These are phyloP conservation scores for Meiosimyza decipiens DNA, from an alignment of 2,888 invertebrate genomes.

Conservation along the genomic window DNA sequence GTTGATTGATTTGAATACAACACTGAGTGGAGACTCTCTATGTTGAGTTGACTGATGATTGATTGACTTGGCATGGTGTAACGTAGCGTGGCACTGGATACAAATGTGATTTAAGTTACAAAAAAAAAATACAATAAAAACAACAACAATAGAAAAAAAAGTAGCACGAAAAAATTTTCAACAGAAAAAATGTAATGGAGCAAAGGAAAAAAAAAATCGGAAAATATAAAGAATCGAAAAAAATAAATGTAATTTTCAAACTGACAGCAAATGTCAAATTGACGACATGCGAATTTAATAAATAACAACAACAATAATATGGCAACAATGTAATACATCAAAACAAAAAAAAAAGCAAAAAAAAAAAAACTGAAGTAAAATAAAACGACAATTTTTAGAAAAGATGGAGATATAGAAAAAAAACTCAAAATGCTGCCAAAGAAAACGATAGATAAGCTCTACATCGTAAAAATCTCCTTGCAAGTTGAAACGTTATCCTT, in stretches of 20 bases:
- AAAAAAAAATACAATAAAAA: neutral
- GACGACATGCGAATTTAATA: slow-evolving; percentile 58
- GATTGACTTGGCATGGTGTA: slow-evolving; percentile 33
- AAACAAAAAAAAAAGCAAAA: slow-evolving; percentile 2
- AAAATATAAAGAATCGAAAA: slow-evolving; percentile 17
- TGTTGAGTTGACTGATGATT: slow-evolving; percentile 35
- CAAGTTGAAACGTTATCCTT: too few species aligned
- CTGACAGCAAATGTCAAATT: slow-evolving; percentile 58
- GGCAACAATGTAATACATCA: slow-evolving; percentile 10
- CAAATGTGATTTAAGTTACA: slow-evolving; percentile 11
- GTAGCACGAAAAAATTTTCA: neutral
- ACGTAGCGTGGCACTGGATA: slow-evolving; percentile 3
- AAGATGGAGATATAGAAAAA: neutral
- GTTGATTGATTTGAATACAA: slow-evolving; percentile 28
- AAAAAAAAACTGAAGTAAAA: neutral
- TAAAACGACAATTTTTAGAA: neutral
- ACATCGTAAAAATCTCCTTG: too few species aligned
- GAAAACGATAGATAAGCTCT: neutral
- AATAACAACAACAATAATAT: slow-evolving; percentile 41
- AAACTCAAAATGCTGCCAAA: neutral
- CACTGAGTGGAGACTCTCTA: slow-evolving; percentile 14
- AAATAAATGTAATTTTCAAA: slow-evolving; percentile 52
- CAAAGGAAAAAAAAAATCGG: neutral
- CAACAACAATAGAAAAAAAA: neutral
- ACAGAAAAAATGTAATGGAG: neutral